A percentile compares a stretch with the other conserved stretches of the same genome.
Evolutionary conservation across 1,140 invertebrate genomes (phyloP).

Genomic region (Bicyclus anynana): DNA sequence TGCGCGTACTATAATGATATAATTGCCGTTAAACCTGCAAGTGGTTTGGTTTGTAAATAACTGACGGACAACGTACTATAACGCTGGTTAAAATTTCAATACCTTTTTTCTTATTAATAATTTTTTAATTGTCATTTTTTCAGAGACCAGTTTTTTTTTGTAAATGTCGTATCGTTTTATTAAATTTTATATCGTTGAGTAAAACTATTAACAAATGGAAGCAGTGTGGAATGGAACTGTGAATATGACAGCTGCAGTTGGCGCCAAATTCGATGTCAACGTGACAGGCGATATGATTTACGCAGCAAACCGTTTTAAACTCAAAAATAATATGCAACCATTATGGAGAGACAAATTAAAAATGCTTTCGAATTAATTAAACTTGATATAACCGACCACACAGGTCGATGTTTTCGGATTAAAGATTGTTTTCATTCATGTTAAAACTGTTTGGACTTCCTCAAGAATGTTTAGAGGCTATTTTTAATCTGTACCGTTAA

Average conservation of each 20-base stretch:
- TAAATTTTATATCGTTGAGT: neutral
- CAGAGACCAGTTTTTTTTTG: too few relatives aligned
- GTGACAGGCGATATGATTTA: slow-evolving; percentile 49
- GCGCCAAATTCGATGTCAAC: slow-evolving; percentile 58
- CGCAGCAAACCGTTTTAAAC: slow-evolving; percentile 29
- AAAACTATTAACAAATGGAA: neutral
- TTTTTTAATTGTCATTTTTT: too few relatives aligned
- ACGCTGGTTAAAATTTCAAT: too few relatives aligned
- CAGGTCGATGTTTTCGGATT: slow-evolving; percentile 34
- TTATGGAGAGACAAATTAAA: slow-evolving; percentile 42
- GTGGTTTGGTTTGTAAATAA: too few relatives aligned
- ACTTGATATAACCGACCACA: slow-evolving; percentile 47
- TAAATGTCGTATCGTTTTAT: neutral
- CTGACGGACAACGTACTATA: too few relatives aligned
- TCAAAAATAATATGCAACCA: slow-evolving; percentile 41
- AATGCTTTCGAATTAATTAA: slow-evolving; percentile 50
- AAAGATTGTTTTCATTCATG: slow-evolving; percentile 39
- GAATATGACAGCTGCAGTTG: slow-evolving; percentile 41
- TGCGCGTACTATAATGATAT: too few relatives aligned
- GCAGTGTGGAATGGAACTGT: neutral
- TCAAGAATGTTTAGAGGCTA: slow-evolving; percentile 30
- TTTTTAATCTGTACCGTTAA: slow-evolving; percentile 35
- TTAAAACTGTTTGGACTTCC: slow-evolving; percentile 29
- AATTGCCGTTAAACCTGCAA: too few relatives aligned
- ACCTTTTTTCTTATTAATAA: too few relatives aligned